Evolutionary conservation across 2,888 invertebrate species (phyloP).

Genomic region (Rotaria magnacalcarata): DNA sequence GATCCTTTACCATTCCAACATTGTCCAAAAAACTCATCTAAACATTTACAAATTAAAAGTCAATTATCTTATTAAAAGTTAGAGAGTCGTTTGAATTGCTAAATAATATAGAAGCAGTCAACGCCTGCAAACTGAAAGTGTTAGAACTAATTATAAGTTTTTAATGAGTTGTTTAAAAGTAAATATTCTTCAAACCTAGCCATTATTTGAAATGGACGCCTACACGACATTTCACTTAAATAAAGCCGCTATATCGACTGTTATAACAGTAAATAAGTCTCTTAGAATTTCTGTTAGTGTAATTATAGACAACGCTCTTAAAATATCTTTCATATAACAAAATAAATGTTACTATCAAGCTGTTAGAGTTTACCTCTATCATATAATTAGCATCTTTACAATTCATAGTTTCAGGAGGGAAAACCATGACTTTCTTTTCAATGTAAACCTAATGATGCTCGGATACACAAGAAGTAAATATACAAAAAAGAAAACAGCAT

Average conservation of each 20-base stretch:
- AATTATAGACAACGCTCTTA: too few species aligned
- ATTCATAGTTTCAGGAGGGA: too few species aligned
- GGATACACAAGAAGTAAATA: too few species aligned
- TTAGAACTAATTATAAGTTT: background rate
- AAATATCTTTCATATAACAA: too few species aligned
- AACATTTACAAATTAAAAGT: background rate
- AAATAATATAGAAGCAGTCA: background rate
- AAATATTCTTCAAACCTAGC: background rate
- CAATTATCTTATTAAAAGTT: background rate
- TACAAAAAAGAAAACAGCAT: too few species aligned
- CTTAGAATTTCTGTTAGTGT: too few species aligned
- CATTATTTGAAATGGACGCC: background rate
- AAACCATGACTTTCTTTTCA: too few species aligned
- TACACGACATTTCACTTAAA: background rate
- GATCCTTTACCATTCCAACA: background rate
- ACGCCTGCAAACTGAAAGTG: background rate
- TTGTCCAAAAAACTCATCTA: slow-evolving; percentile 19
- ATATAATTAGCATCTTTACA: too few species aligned
- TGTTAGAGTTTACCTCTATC: too few species aligned
- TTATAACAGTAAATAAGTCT: background rate
- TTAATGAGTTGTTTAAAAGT: background rate
- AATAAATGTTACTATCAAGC: too few species aligned
- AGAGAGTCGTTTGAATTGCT: too few species aligned
- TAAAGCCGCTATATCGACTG: background rate
- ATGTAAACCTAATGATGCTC: too few species aligned